Percentiles rank a stretch among this genome's conserved stretches.
These are phyloP conservation scores for Deilephila elpenor DNA, from an alignment of 2,888 invertebrate species.

Conservation along the genomic window DNA sequence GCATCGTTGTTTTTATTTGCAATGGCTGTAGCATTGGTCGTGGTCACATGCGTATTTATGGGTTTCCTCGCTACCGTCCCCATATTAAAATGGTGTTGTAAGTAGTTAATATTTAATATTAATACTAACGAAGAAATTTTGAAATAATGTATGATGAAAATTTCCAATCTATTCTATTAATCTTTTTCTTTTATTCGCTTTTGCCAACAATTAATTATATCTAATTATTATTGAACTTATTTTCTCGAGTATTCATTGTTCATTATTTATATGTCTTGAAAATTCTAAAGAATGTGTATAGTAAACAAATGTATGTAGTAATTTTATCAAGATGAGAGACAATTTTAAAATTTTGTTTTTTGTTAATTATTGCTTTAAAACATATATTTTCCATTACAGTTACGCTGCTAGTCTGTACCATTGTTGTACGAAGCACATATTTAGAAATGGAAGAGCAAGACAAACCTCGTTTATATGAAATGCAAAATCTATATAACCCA, in stretches of 20 bases:
- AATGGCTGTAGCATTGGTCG: constrained; percentile 60
- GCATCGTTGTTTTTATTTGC: constrained; percentile 61
- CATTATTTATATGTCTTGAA: too few species aligned
- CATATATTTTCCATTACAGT: constrained; percentile 55
- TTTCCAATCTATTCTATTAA: too few species aligned
- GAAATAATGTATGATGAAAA: too few species aligned
- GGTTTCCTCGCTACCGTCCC: constrained; percentile 65
- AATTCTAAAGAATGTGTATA: too few species aligned
- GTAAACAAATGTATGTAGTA: too few species aligned
- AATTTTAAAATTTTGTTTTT: not conserved
- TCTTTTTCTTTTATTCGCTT: too few species aligned
- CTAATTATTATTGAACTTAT: too few species aligned
- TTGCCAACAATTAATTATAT: too few species aligned
- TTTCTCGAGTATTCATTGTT: too few species aligned
- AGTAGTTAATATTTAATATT: constrained; percentile 46
- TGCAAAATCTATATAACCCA: constrained; percentile 64
- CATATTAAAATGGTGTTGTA: constrained; percentile 69
- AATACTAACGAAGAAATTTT: too few species aligned
- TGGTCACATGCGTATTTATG: constrained; percentile 67
- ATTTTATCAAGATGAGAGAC: too few species aligned
- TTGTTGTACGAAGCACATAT: constrained; percentile 70
- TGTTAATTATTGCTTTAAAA: not conserved
- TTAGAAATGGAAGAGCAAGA: constrained; percentile 68
- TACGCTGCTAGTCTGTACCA: constrained; percentile 62
- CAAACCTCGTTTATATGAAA: constrained; percentile 63